Evolutionary conservation across 2,888 invertebrate species (phyloP).

Genomic region (Limnephilus lunatus): DNA sequence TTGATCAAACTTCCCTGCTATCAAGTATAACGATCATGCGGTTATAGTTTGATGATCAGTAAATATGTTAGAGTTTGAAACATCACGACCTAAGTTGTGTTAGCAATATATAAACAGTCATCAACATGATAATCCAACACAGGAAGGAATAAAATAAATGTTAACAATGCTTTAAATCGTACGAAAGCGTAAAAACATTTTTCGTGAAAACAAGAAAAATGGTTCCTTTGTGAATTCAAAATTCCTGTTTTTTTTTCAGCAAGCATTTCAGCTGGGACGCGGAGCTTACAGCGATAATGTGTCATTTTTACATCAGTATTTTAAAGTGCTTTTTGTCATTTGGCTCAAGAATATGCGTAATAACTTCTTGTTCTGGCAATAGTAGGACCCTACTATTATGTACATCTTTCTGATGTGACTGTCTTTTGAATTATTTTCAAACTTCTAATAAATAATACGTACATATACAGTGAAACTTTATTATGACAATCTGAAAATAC

Average conservation of each 20-base stretch:
- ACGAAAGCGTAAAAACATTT: neutral
- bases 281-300: neutral
- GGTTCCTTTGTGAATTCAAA: neutral
- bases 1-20: too few relatives aligned
- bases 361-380: neutral
- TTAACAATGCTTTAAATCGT: neutral
- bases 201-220: neutral
- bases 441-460: neutral
- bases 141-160: neutral
- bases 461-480: neutral
- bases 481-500: neutral
- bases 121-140: neutral
- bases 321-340: constrained; percentile 2
- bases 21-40: too few relatives aligned
- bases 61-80: too few relatives aligned
- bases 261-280: neutral
- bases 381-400: neutral
- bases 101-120: neutral
- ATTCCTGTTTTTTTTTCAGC: neutral
- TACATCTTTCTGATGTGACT: neutral
- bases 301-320: neutral
- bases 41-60: too few relatives aligned
- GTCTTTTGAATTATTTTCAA: neutral
- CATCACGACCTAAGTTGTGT: neutral
- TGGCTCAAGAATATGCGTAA: neutral